phyloP scores from a whole-genome alignment of 2,113 vertebrate species.

The Pungitius pungitius region DNA sequence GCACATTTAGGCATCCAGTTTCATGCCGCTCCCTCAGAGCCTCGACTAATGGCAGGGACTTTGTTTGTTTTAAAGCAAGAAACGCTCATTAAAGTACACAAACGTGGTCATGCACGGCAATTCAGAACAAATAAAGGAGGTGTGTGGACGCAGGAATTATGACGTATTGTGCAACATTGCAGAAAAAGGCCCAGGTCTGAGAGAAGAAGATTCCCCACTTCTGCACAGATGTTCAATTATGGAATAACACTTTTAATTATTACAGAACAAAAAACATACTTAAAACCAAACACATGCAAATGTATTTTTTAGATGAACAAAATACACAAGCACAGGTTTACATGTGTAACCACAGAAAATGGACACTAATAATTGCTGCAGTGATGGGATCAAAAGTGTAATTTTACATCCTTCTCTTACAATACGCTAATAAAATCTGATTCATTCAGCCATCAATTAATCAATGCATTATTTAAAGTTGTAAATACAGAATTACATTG shows the following conservation, averaged over 20 bases:
- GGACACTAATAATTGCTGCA: constrained; percentile 48
- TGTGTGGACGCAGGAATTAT: constrained; percentile 56
- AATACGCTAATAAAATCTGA: constrained; percentile 54
- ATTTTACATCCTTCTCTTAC: constrained; percentile 59
- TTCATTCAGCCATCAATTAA: constrained; percentile 32
- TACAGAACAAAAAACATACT: constrained; percentile 4
- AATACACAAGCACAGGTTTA: constrained; percentile 4
- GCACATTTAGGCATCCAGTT: constrained; percentile 72
- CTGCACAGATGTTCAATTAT: constrained; percentile 75
- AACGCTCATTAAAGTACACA: constrained; percentile 46
- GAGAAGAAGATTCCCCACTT: constrained; percentile 53
- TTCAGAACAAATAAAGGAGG: constrained; percentile 58
- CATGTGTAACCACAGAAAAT: no score
- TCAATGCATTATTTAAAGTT: constrained; percentile 26
- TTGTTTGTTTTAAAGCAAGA: constrained; percentile 24
- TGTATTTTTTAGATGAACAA: neutral
- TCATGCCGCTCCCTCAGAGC: constrained; percentile 72
- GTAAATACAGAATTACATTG: constrained; percentile 21
- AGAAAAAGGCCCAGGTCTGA: constrained; percentile 76
- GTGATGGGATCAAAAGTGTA: constrained; percentile 65
- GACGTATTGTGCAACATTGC: constrained; percentile 62
- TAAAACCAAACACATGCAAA: neutral
- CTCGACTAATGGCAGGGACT: constrained; percentile 59
- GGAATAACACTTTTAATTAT: constrained; percentile 37
- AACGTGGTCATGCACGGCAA: constrained; percentile 1